Evolutionary conservation across 2,888 invertebrate species (phyloP).

Genomic region (Tachina lurida): DNA sequence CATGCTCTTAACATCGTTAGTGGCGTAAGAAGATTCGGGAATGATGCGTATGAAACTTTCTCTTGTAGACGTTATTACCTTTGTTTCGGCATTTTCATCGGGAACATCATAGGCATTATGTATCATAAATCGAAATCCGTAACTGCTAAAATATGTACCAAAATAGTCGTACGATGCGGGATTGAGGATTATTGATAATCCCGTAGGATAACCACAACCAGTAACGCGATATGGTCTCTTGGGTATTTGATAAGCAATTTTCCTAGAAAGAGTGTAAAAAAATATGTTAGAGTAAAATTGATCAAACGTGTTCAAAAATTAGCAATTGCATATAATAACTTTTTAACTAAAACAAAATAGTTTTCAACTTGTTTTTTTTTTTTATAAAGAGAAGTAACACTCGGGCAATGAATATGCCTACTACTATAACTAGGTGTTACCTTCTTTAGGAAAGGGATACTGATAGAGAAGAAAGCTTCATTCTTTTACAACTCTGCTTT

Average conservation of each 20-base stretch:
- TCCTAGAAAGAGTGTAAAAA: constrained; percentile 73
- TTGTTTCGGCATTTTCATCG: constrained; percentile 85
- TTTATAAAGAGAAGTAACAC: no score
- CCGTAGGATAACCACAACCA: constrained; percentile 88
- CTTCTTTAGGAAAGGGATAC: no score
- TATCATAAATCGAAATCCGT: constrained; percentile 86
- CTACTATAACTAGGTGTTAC: no score
- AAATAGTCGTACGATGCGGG: constrained; percentile 86
- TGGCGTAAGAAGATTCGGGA: constrained; percentile 87
- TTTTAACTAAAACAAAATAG: no score
- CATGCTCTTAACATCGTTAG: constrained; percentile 84
- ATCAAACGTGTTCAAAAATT: no score
- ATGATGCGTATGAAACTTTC: constrained; percentile 86
- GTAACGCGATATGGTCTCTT: constrained; percentile 85
- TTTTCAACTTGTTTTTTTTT: no score
- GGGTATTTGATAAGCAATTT: constrained; percentile 81
- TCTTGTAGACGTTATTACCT: constrained; percentile 84
- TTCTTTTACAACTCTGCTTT: no score
- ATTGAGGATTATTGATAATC: constrained; percentile 85
- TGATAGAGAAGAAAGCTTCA: no score
- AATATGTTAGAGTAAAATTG: background rate
- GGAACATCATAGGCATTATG: constrained; percentile 87
- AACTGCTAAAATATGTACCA: constrained; percentile 85
- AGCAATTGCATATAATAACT: no score
- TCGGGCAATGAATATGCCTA: no score